These are phyloP conservation scores for Panthera leo DNA, from an alignment of 2,113 vertebrate genomes.

Conservation along the genomic window DNA sequence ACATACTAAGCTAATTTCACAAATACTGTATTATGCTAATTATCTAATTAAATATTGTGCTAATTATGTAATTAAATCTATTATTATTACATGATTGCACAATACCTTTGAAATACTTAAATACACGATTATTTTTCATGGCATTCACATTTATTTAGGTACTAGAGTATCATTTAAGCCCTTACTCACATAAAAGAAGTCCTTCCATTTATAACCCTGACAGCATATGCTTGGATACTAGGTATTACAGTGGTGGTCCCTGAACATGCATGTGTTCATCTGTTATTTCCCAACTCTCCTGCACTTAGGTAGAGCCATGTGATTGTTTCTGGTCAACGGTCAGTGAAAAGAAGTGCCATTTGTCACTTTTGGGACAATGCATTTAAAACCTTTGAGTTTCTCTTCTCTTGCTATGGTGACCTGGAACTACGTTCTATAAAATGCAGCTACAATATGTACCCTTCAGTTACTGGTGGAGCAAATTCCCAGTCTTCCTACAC, in stretches of 20 bases:
- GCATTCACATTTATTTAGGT: not conserved
- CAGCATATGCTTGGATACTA: not conserved
- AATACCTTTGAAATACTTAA: constrained; percentile 41
- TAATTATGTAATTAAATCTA: constrained; percentile 60
- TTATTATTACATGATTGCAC: constrained; percentile 57
- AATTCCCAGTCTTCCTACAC: not conserved
- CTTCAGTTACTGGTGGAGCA: not conserved
- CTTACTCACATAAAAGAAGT: not conserved
- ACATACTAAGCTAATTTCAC: constrained; percentile 41
- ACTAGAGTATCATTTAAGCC: not conserved
- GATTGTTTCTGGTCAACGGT: not conserved
- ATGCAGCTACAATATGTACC: fast-evolving
- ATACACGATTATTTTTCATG: not conserved
- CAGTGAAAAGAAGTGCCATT: not conserved
- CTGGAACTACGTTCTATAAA: not conserved
- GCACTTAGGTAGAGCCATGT: not conserved
- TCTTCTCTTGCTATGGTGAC: not conserved
- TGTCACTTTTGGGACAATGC: not conserved
- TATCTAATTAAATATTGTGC: constrained; percentile 51
- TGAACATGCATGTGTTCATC: not conserved
- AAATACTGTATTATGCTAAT: constrained; percentile 57
- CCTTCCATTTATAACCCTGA: not conserved
- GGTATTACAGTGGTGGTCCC: not conserved
- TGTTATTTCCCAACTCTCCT: not conserved
- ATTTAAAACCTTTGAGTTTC: not conserved